These are phyloP conservation scores for Danio tinwini DNA, from an alignment of 2,797 vertebrate species.

Conservation along the genomic window DNA sequence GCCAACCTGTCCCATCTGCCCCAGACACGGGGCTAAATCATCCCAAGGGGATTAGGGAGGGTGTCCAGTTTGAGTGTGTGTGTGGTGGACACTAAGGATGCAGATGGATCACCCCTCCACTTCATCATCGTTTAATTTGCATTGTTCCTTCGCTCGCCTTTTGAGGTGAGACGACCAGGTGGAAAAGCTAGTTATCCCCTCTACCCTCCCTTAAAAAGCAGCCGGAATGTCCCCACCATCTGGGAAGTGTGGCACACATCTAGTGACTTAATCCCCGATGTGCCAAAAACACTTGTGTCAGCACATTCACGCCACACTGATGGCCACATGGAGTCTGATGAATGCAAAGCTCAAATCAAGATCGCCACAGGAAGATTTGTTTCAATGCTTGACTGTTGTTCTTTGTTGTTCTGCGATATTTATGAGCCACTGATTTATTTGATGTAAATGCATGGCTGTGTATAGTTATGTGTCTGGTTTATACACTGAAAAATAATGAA, in stretches of 20 bases:
- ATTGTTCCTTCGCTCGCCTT: slow-evolving; percentile 71
- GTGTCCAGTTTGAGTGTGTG: slow-evolving; percentile 49
- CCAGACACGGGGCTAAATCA: slow-evolving; percentile 52
- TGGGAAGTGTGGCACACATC: slow-evolving; percentile 41
- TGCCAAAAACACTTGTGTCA: slow-evolving; percentile 33
- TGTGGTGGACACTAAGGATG: slow-evolving; percentile 34
- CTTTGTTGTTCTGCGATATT: not conserved
- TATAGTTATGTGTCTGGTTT: too few species aligned
- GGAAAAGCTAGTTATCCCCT: slow-evolving; percentile 65
- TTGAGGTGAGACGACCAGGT: slow-evolving; percentile 70
- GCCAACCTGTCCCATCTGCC: slow-evolving; percentile 74
- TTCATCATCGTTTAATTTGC: slow-evolving; percentile 70
- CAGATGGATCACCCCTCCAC: slow-evolving; percentile 61
- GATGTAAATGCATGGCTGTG: not conserved
- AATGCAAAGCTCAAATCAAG: slow-evolving; percentile 14
- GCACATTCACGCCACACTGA: slow-evolving; percentile 28
- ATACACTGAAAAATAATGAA: too few species aligned
- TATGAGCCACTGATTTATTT: not conserved
- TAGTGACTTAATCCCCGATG: slow-evolving; percentile 40
- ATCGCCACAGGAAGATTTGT: slow-evolving; percentile 9
- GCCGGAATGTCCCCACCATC: slow-evolving; percentile 42
- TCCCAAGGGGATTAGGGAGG: slow-evolving; percentile 68
- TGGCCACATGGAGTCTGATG: slow-evolving; percentile 8
- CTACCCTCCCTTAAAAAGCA: slow-evolving; percentile 28
- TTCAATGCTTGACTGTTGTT: not conserved